Base-by-base conservation (phyloP, 2,888 invertebrate genomes). In the Ochropacha duplaris region DNA sequence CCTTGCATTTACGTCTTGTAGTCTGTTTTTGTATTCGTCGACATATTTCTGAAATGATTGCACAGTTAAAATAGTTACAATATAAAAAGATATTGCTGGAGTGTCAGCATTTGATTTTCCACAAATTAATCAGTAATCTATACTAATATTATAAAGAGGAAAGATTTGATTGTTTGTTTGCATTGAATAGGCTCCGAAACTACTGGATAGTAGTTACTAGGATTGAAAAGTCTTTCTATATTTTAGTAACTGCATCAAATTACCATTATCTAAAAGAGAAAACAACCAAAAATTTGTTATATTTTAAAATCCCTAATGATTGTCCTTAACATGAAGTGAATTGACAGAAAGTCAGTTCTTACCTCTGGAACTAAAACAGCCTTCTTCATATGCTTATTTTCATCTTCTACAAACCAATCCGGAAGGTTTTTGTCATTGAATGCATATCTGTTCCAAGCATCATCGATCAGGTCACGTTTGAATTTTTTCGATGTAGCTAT, bases 341-440 rank as follows among this genome's bases (percentile, higher is more conserved):
- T n/a, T 44, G 19, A 44, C 19, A 19, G 14, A 12, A 31, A 31
- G 3, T 0, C 31, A 8, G 12, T 11, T 16, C 16, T 62, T 78
- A 95, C 96, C 88, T 96, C 96, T 5, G 98, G 97, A 34, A 99
- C 97, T 3, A 97, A 97, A 11, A 96, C 90, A 59, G 95, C 95
- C 80, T 96, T 96, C 68, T 93, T 95, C 96, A 97, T 97, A 78
- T 99, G 98, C 81, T 96, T 96, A 63, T 95, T 94, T 86, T 99
- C 99, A 74, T 99, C 99, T 60, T 97, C 95, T 0, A 95, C 94
- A 89, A 99, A 99, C 99, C 99, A 99, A 71, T 97, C 96, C 0
- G 99, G 99, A 54, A 99, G 92, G 81, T 97, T 94, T 1, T 95
- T 95, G 83, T 99, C 99, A 79, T 98, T 98, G 81, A 97, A 98